Evolutionary conservation across 1,140 invertebrate genomes (phyloP).

Genomic region (Micrasema longulum): DNA sequence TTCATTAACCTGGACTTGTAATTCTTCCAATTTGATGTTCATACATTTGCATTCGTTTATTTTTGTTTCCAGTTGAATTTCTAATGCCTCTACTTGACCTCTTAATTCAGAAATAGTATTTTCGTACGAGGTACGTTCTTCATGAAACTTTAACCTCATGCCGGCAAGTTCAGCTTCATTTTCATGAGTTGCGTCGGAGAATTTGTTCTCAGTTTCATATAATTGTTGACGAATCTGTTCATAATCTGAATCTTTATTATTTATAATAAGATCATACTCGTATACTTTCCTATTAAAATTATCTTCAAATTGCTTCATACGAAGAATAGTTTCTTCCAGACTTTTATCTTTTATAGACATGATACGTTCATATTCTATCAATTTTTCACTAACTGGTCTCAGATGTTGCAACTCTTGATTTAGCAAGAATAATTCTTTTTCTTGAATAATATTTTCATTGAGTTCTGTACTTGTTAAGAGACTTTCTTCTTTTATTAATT

Average conservation of each 20-base stretch:
- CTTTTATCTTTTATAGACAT: slow-evolving; percentile 40
- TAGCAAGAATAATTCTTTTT: slow-evolving; percentile 38
- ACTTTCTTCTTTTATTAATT: slow-evolving; percentile 64
- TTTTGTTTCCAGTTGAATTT: slow-evolving; percentile 62
- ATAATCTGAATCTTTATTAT: slow-evolving; percentile 54
- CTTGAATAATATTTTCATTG: slow-evolving; percentile 54
- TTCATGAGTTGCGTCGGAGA: slow-evolving; percentile 65
- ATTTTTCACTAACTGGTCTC: slow-evolving; percentile 18
- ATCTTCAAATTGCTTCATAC: slow-evolving; percentile 33
- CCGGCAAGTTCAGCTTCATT: slow-evolving; percentile 67
- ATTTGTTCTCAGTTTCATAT: slow-evolving; percentile 63
- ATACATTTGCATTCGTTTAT: slow-evolving; percentile 66
- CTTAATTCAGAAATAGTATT: slow-evolving; percentile 58
- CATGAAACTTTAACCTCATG: slow-evolving; percentile 64
- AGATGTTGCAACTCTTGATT: slow-evolving; percentile 16
- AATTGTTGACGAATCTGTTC: slow-evolving; percentile 58
- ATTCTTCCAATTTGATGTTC: slow-evolving; percentile 67
- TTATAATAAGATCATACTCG: slow-evolving; percentile 38
- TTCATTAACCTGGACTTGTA: slow-evolving; percentile 68
- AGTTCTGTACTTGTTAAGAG: slow-evolving; percentile 55
- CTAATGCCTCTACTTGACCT: slow-evolving; percentile 58
- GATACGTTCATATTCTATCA: slow-evolving; percentile 33
- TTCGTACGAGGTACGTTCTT: slow-evolving; percentile 58
- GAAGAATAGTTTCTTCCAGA: slow-evolving; percentile 29
- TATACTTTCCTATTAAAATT: slow-evolving; percentile 41